Evolutionary conservation across 2,797 vertebrate species (phyloP).

Genomic region (Ibycter americanus): DNA sequence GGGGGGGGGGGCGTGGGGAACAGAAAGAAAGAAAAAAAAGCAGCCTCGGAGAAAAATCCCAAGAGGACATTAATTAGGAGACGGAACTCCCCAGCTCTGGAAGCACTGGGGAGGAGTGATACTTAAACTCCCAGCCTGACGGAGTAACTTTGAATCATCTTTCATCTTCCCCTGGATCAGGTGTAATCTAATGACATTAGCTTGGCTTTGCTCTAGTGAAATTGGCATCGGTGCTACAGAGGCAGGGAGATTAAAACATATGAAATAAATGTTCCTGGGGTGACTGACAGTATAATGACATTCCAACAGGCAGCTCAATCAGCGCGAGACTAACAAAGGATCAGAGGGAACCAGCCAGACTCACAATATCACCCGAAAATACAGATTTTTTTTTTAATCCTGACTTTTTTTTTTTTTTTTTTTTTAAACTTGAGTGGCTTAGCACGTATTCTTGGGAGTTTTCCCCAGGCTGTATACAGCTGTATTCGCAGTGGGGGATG

Average conservation of each 20-base stretch:
- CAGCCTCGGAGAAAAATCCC: background rate
- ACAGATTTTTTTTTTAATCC: constrained; percentile 1
- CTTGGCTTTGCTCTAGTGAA: constrained; percentile 26
- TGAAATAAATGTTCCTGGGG: constrained; percentile 35
- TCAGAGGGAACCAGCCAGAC: constrained; percentile 46
- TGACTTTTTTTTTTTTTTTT: background rate
- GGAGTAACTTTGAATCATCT: constrained; percentile 34
- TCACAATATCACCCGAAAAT: background rate
- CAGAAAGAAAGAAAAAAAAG: no score
- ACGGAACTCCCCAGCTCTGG: constrained; percentile 7
- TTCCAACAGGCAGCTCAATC: constrained; percentile 60
- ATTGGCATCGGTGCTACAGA: constrained; percentile 16
- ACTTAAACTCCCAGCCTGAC: background rate
- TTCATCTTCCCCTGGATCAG: constrained; percentile 37
- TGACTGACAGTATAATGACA: constrained; percentile 66
- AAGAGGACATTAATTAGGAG: constrained; percentile 10
- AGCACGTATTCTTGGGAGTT: background rate
- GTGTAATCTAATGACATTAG: constrained; percentile 47
- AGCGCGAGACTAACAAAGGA: constrained; percentile 54
- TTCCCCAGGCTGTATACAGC: constrained; percentile 6
- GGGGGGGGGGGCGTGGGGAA: no score
- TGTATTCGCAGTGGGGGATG: background rate
- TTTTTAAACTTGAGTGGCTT: background rate
- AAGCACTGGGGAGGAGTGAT: background rate
- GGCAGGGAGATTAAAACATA: constrained; percentile 61